Conservation (phyloP, 2,888 invertebrate genomes). For the Tetropium fuscum region DNA sequence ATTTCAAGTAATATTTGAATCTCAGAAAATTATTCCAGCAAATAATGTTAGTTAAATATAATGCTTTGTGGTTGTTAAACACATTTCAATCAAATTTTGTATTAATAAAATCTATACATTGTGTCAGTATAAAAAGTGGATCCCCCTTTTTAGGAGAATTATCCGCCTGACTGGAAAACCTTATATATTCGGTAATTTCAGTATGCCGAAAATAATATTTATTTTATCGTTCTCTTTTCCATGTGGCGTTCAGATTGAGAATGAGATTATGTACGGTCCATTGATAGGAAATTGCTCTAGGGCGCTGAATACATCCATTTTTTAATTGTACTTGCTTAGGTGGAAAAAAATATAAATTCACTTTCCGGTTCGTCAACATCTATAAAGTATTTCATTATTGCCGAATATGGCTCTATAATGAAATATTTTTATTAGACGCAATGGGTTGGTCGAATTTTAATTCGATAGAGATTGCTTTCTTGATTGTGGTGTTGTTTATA, state of each 20-base stretch:
- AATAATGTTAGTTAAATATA: too few relatives aligned
- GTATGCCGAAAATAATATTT: constrained; percentile 52
- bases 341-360: constrained; percentile 40
- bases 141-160: constrained; percentile 8
- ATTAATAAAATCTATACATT: not conserved
- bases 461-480: constrained; percentile 1
- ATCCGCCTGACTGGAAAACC: constrained; percentile 12
- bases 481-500: constrained; percentile 2
- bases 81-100: too few relatives aligned
- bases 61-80: too few relatives aligned
- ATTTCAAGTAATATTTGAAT: too few relatives aligned
- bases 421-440: constrained; percentile 23
- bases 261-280: constrained; percentile 62
- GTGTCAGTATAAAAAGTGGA: constrained; percentile 4
- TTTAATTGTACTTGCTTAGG: constrained; percentile 57
- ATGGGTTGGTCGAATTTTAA: constrained; percentile 12
- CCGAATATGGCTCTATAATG: constrained; percentile 22
- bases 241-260: constrained; percentile 59
- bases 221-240: constrained; percentile 50
- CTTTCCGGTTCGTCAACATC: constrained; percentile 24
- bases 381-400: constrained; percentile 24
- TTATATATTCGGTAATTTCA: constrained; percentile 15
- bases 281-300: constrained; percentile 60
- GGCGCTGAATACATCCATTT: constrained; percentile 55
- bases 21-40: too few relatives aligned